phyloP scores from a whole-genome alignment of 2,113 vertebrate genomes.

The Eupsittula cactorum region DNA sequence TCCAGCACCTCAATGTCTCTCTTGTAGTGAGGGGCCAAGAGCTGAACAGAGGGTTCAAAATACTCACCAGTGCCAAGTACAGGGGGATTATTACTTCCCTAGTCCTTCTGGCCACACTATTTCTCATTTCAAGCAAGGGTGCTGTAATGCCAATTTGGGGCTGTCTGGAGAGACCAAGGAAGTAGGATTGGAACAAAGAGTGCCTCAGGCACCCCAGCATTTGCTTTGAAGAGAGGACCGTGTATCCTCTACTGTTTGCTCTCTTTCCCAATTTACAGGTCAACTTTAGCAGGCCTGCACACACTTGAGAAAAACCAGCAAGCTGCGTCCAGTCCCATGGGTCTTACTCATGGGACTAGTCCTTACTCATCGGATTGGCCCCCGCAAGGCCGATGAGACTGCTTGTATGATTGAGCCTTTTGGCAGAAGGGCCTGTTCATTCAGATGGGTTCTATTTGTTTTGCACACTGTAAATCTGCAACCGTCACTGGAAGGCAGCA shows the following conservation, averaged over 20 bases:
- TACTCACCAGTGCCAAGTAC: background rate
- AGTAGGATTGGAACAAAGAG: background rate
- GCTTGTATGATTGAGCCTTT: background rate
- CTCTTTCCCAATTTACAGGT: constrained; percentile 17
- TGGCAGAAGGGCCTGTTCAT: constrained; percentile 1
- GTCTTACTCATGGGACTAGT: constrained; percentile 51
- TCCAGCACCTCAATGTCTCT: background rate
- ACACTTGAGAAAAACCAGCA: constrained; percentile 9
- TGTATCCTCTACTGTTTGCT: background rate
- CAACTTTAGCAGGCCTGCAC: constrained; percentile 41
- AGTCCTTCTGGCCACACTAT: background rate
- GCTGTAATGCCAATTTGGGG: background rate
- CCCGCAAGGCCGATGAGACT: background rate
- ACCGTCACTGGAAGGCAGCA: background rate
- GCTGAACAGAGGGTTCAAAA: background rate
- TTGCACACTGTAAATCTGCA: background rate
- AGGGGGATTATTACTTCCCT: background rate
- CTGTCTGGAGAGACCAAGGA: background rate
- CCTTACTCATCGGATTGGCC: constrained; percentile 26
- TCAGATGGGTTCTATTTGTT: background rate
- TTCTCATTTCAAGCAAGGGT: background rate
- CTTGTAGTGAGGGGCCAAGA: background rate
- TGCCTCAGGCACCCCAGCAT: background rate
- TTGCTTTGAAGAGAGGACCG: background rate
- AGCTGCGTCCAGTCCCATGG: constrained; percentile 38